Percentiles rank a stretch among this genome's conserved stretches.
phyloP scores from a whole-genome alignment of 2,888 invertebrate genomes.

The Ochlodes sylvanus region DNA sequence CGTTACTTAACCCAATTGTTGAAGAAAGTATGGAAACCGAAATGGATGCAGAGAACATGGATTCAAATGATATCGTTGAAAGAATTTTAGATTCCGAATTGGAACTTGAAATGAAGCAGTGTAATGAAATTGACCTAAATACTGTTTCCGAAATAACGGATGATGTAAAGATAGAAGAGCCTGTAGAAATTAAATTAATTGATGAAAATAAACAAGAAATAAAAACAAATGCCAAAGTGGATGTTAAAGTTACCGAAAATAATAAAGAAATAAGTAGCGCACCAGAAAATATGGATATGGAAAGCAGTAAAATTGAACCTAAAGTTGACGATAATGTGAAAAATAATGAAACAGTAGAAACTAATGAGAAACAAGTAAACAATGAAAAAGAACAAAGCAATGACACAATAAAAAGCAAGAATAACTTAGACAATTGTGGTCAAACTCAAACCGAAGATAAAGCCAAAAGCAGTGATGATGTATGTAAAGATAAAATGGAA shows the following conservation, averaged over 20 bases:
- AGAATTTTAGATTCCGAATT: conserved; percentile 72
- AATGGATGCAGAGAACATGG: conserved; percentile 70
- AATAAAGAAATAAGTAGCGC: conserved; percentile 30
- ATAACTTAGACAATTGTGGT: conserved; percentile 25
- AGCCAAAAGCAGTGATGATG: conserved; percentile 39
- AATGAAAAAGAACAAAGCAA: conserved; percentile 43
- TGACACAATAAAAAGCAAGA: conserved; percentile 32
- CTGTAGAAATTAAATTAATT: conserved; percentile 11
- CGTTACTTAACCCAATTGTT: conserved; percentile 66
- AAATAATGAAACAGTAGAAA: conserved; percentile 38
- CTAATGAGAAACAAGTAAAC: conserved; percentile 41
- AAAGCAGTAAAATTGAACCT: conserved; percentile 42
- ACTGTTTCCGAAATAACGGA: conserved; percentile 49
- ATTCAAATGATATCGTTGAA: conserved; percentile 73
- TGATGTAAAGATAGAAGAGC: conserved; percentile 47
- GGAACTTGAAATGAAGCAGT: conserved; percentile 67
- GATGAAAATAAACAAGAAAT: conserved; percentile 42
- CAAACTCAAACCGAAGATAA: conserved; percentile 22
- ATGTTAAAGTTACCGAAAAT: conserved; percentile 28
- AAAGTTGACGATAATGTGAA: conserved; percentile 47
- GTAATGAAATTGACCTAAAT: conserved; percentile 56
- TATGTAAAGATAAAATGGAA: conserved; percentile 45
- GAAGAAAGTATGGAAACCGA: conserved; percentile 75
- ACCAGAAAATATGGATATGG: conserved; percentile 36
- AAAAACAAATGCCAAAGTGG: conserved; percentile 35